Base-by-base conservation (phyloP, 2,797 vertebrate species). In the Neosalanx taihuensis region DNA sequence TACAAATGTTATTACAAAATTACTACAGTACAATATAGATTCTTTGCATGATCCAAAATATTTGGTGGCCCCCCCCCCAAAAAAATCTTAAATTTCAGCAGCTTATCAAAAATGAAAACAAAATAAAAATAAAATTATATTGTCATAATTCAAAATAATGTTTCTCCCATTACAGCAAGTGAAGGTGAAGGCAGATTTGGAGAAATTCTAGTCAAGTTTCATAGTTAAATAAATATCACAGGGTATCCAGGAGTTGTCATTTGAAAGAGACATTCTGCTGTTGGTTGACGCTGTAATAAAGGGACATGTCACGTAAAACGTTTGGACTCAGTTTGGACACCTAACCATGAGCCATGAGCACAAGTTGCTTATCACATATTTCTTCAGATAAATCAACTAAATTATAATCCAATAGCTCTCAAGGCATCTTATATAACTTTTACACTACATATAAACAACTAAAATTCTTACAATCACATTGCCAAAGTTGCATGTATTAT, bases 21-120 rank as follows among this genome's bases (percentile, higher is more conserved):
- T 97, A 98, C 96, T 97, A 99, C 96, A 98, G 94, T 98, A 98
- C 95, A 99, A 97, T 98, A 98, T 98, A 99, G 95, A 98, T 94
- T 97, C 95, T 98, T 95, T 97, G 96, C 96, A 99, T 97, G 96
- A 96, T 98, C 93, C 96, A 99, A 98, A 98, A 98, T 96, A 97
- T 96, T 97, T 98, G 95, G 95, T 98, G 95, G 96, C 96, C 96
- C 96, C 95, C 96, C 96, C 95, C 23, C 23, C 23, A 26, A 10
- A 93, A 96, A 96, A 94, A 86, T 87, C 94, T 95, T 93, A 91
- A 92, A 95, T 96, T 95, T 96, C 94, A 97, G 95, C 95, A 98
- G 95, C 94, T 97, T 95, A 95, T 94, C 87, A 94, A 94, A 94
- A 92, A 93, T 92, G 91, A 92, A 94, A 94, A 94, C 88, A 86